Conservation (phyloP, 1,140 invertebrate genomes). For the Zeugodacus cucurbitae region DNA sequence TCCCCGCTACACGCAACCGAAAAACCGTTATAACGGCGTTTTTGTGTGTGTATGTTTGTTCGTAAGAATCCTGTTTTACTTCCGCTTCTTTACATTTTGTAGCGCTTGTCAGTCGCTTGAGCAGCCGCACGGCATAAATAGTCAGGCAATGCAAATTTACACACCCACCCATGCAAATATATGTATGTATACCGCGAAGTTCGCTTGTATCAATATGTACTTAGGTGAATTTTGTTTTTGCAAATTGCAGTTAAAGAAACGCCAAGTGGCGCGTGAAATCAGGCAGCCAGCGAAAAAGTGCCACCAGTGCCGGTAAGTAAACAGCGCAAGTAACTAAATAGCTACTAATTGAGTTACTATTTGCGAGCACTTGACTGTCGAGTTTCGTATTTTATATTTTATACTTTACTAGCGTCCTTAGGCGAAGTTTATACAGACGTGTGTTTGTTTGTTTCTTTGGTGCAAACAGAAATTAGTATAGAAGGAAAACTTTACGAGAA, state of each 20-base stretch:
- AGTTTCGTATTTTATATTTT: not conserved
- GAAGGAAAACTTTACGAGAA: not conserved
- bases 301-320: not conserved
- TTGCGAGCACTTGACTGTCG: not conserved
- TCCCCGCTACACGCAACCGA: too few relatives aligned
- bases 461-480: not conserved
- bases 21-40: not conserved
- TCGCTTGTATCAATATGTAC: constrained; percentile 6
- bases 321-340: constrained; percentile 23
- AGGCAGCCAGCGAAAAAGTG: constrained; percentile 2
- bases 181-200: not conserved
- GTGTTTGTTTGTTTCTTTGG: not conserved
- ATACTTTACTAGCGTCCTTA: not conserved
- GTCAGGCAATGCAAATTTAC: not conserved
- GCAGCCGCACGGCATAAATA: not conserved
- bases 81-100: constrained; percentile 4
- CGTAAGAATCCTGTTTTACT: not conserved
- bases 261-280: not conserved
- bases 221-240: not conserved
- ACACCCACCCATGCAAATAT: not conserved
- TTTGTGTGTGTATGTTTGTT: not conserved
- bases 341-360: constrained; percentile 38
- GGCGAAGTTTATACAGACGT: not conserved
- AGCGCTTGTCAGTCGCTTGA: constrained; percentile 8
- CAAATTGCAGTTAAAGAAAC: not conserved